Conservation (phyloP, 1,140 invertebrate genomes). For the Drosophila arawakana region DNA sequence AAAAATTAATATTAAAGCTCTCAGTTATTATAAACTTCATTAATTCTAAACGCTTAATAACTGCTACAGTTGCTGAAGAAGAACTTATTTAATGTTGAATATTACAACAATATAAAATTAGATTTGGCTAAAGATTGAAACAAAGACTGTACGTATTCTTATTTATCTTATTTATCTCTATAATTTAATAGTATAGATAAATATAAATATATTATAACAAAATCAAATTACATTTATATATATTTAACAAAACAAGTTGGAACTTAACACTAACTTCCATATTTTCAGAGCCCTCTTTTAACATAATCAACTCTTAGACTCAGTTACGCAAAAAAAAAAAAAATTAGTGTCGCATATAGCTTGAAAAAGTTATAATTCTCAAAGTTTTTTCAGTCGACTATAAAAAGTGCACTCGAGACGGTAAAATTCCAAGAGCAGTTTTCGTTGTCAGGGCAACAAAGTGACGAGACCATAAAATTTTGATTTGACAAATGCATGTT, state of each 20-base stretch:
- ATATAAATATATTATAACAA: not conserved
- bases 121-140: too few species aligned
- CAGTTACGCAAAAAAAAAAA: not conserved
- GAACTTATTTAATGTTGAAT: too few species aligned
- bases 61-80: too few species aligned
- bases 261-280: not conserved
- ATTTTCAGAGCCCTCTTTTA: not conserved
- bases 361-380: constrained; percentile 27
- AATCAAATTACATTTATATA: too few species aligned
- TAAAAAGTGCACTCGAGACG: constrained; percentile 68
- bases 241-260: not conserved
- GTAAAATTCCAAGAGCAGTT: constrained; percentile 46
- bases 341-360: constrained; percentile 10
- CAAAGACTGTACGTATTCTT: too few species aligned
- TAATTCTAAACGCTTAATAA: too few species aligned
- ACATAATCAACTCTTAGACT: not conserved
- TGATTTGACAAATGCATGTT: constrained; percentile 81
- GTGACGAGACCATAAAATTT: constrained; percentile 79
- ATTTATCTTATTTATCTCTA: too few species aligned
- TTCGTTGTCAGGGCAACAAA: constrained; percentile 67
- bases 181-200: too few species aligned
- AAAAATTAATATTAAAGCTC: too few species aligned
- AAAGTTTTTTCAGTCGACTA: constrained; percentile 6
- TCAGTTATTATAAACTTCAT: too few species aligned
- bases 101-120: too few species aligned